Evolutionary conservation across 2,113 vertebrate genomes (phyloP).

Genomic region (Noturus placidus): DNA sequence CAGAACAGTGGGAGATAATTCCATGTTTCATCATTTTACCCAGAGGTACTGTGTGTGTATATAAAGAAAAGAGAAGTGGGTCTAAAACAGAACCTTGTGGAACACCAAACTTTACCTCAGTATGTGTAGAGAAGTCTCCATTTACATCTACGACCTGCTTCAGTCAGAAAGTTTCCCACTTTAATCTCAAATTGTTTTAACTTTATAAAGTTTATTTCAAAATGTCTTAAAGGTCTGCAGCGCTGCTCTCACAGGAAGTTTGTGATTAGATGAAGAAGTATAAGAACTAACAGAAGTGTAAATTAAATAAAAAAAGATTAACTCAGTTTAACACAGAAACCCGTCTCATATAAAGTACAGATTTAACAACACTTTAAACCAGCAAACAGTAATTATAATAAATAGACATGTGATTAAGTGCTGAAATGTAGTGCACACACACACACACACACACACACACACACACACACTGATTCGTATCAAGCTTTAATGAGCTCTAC

Average conservation of each 20-base stretch:
- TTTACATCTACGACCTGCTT: too few species aligned
- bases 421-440: neutral
- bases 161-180: neutral
- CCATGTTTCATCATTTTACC: too few species aligned
- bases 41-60: too few species aligned
- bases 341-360: neutral
- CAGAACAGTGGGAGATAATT: too few species aligned
- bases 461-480: neutral
- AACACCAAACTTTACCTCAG: too few species aligned
- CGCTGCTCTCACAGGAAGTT: neutral
- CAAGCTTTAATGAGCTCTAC: neutral
- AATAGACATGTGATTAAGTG: neutral
- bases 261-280: neutral
- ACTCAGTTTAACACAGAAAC: neutral
- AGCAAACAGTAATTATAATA: neutral
- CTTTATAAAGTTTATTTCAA: neutral
- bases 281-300: neutral
- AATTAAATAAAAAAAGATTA: neutral
- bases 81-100: too few species aligned
- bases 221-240: neutral
- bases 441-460: constrained; percentile 15
- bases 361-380: neutral
- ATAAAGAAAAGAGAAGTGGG: neutral
- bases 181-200: neutral
- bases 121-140: too few species aligned